A percentile compares a stretch with the other conserved stretches of the same genome.
Evolutionary conservation across 2,113 vertebrate species (phyloP).

Genomic region (Gallinago paraguaiae): DNA sequence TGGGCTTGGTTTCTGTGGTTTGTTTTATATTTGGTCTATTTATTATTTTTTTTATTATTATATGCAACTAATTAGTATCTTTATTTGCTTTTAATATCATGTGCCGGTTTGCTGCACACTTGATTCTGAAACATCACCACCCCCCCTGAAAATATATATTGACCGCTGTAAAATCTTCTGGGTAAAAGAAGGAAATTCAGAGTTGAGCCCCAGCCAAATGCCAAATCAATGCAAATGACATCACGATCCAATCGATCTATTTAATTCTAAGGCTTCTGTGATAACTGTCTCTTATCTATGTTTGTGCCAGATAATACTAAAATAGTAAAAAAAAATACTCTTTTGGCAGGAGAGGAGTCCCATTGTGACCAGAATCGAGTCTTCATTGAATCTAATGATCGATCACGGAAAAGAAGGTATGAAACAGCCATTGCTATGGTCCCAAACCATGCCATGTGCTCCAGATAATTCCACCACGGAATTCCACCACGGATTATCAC

Average conservation of each 20-base stretch:
- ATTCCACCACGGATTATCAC: neutral
- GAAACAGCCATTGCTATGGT: neutral
- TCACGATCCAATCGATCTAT: fast-evolving
- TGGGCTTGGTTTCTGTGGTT: neutral
- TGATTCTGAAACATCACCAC: neutral
- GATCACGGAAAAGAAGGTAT: neutral
- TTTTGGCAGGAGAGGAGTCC: neutral
- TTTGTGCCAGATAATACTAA: neutral
- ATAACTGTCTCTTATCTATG: neutral
- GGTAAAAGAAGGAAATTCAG: neutral
- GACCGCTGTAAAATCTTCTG: neutral
- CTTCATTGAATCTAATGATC: neutral
- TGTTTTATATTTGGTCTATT: neutral
- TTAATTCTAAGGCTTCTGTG: neutral
- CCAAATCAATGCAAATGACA: neutral
- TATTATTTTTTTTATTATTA: neutral
- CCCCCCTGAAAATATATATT: neutral
- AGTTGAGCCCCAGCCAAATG: neutral
- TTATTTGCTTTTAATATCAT: neutral
- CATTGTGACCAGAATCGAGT: neutral
- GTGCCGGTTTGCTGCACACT: neutral
- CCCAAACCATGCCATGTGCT: neutral
- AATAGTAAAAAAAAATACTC: neutral
- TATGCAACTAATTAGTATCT: neutral
- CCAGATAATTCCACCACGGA: neutral